Evolutionary conservation across 2,797 vertebrate genomes (phyloP), one percentile per base, ranked within the genome.

Genomic region (Podarcis lilfordi): DNA sequence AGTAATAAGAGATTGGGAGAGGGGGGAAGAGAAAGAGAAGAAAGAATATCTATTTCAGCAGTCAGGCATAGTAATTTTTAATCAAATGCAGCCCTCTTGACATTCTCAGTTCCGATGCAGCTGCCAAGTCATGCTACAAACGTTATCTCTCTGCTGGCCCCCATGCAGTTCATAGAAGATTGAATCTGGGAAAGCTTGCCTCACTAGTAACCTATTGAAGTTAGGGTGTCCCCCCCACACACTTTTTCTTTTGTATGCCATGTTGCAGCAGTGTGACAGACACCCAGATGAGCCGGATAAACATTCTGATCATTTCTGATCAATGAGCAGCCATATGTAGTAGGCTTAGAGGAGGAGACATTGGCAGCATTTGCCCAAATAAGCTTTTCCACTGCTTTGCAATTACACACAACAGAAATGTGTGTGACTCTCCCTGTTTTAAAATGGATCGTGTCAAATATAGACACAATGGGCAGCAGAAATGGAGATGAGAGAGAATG

Each of bases 11-110:
- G 43, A 1, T 2, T 9, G 8, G 2, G 0, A 35, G 75, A 59
- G 71, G 32, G n/a, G 32, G 43, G 23, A 11, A 21, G 6, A 68
- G 35, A 32, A 45, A 25, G 68, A 32, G 17, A 75, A 75, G 79
- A 75, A 69, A 3, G 17, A 69, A 21, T 89, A 82, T 72, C 35
- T 72, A 66, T 84, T 72, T 80, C 89, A 93, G 87, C 91, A 95
- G 85, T 89, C 87, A 93, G 92, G 81, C 91, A 93, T 80, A 81
- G 23, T 81, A 69, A 94, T 90, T 93, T 94, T 89, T 94, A 92
- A 95, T 93, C 92, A 93, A 92, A 94, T 50, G 81, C 86, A 86
- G 50, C 27, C 85, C 72, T 77, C 69, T 61, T 64, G 86, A 93
- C 80, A 87, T 27, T 61, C 88, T 71, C n/a, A 9, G 35, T 10